Base-by-base conservation (phyloP, 2,888 invertebrate genomes). In the Polydrusus cervinus region DNA sequence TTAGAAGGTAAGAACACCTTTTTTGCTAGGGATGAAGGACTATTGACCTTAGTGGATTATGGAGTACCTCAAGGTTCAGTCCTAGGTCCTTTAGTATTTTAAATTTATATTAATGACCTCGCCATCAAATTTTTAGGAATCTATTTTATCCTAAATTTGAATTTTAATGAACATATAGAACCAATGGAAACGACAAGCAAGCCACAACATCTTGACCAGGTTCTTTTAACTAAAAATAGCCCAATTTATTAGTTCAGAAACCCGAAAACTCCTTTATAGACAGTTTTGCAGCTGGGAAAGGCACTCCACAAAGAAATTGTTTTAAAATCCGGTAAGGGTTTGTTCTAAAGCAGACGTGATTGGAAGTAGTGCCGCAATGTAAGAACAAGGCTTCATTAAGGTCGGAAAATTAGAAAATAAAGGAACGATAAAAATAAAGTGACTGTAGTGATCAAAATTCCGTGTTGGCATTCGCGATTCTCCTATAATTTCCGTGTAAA, bases 321-420 rank as follows among this genome's bases (percentile, higher is more conserved):
- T 74, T 74, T 65, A 69, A 64, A 74, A 74, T 69, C 74, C 64
- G 25, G 74, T 62, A 47, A 45, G 62, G 47, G 69, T 65, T 57
- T 69, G 69, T 74, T 62, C 47, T 74, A 55, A 40, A 65, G 18
- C 68, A 55, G 65, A 74, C 74, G 74, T 73, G 73, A 73, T 73
- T 73, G 74, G 74, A 74, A 64, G 45, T 49, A 51, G 69, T 57
- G 65, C 43, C 45, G 65, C 69, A 69, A 66, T 62, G 73, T 73
- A 67, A 51, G 61, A 67, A 53, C 74, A 67, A 67, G 14, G 71
- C 71, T 71, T 75, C 75, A 75, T 75, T 75, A 71, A 71, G 67
- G 66, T 71, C 38, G 65, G 49, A 71, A 67, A 71, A 75, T 75
- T 75, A 75, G 71, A 75, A 34, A 71, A 75, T 75, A 75, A 75